Base-by-base conservation (phyloP, 2,797 vertebrate genomes). In the Gallinago solitaria region DNA sequence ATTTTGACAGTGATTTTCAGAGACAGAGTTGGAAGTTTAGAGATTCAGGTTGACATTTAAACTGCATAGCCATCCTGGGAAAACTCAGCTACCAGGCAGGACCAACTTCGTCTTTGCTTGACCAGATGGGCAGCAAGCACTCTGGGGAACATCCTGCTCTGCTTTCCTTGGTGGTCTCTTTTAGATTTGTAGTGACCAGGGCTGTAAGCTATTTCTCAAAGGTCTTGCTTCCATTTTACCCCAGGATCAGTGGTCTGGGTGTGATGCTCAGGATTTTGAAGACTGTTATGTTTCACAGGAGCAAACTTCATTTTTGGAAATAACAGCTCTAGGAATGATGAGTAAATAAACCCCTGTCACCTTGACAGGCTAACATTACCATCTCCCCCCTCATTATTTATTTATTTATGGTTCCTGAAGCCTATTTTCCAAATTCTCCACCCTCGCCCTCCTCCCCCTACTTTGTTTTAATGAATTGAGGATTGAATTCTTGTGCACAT, bases 401-500 rank as follows among this genome's bases (percentile, higher is more conserved):
- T 96, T 94, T 96, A 82, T 87, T 54, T 93, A 85, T 69, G 54
- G 77, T 67, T 93, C 69, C 88, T 51, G 71, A 94, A 96, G 69
- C 59, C 56, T 41, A 92, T 82, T 92, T 94, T 82, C 93, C 79
- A 92, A 95, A 95, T 91, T 88, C 77, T 89, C 70, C 73, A 83
- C 60, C 69, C 85, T 89, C 17, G 1, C 50, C 32, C 32, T 91
- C 67, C 86, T 95, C 37, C 71, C 14, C 24, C 33, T 85, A 19
- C 81, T 82, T 82, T 41, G 28, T 85, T 95, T 86, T 95, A 96
- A 97, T 95, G 96, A 97, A 92, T 51, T 35, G 89, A 79, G 90
- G 77, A 95, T 87, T 95, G 91, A 89, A 94, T 94, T 92, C 92
- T 71, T 45, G 90, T 95, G 89, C 87, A 60, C 45, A 64, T 1